phyloP scores from a whole-genome alignment of 2,888 invertebrate genomes.

The Drosophila koepferae region DNA sequence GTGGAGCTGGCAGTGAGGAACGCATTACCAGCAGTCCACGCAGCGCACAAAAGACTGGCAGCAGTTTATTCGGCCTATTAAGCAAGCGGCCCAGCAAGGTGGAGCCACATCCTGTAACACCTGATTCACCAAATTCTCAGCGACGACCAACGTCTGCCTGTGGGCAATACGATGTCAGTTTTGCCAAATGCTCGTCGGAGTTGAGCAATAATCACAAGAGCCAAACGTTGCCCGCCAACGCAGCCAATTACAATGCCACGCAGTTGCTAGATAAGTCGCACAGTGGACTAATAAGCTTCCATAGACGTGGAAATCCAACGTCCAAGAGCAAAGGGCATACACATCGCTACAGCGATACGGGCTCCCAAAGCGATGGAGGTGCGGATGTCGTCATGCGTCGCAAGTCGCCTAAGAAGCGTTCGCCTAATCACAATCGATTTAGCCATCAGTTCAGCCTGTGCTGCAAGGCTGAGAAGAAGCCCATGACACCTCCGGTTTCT shows the following conservation, averaged over 20 bases:
- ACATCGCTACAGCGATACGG: slow-evolving; percentile 78
- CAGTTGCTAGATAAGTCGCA: slow-evolving; percentile 70
- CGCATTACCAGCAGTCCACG: slow-evolving; percentile 78
- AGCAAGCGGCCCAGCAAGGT: slow-evolving; percentile 84
- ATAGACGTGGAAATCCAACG: slow-evolving; percentile 76
- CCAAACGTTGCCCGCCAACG: slow-evolving; percentile 70
- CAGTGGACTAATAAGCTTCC: slow-evolving; percentile 79
- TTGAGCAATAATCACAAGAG: slow-evolving; percentile 62
- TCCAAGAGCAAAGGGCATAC: slow-evolving; percentile 71
- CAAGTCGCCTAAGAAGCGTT: slow-evolving; percentile 80
- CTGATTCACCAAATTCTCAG: slow-evolving; percentile 57
- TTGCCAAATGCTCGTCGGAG: slow-evolving; percentile 79
- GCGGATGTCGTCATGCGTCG: slow-evolving; percentile 74
- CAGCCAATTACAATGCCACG: slow-evolving; percentile 17
- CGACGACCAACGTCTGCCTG: slow-evolving; percentile 61
- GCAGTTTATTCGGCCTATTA: slow-evolving; percentile 79
- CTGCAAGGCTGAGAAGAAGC: slow-evolving; percentile 84
- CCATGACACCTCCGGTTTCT: slow-evolving; percentile 83
- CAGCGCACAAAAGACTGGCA: slow-evolving; percentile 69
- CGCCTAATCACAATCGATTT: slow-evolving; percentile 84
- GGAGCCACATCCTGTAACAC: slow-evolving; percentile 83
- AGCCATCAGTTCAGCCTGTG: slow-evolving; percentile 85
- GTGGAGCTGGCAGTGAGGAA: slow-evolving; percentile 75
- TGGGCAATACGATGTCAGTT: slow-evolving; percentile 79
- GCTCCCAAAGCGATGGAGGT: slow-evolving; percentile 81